Percentiles rank a stretch among this genome's conserved stretches.
Evolutionary conservation across 2,113 vertebrate genomes (phyloP).

Genomic region (Vulpes ferrilata): DNA sequence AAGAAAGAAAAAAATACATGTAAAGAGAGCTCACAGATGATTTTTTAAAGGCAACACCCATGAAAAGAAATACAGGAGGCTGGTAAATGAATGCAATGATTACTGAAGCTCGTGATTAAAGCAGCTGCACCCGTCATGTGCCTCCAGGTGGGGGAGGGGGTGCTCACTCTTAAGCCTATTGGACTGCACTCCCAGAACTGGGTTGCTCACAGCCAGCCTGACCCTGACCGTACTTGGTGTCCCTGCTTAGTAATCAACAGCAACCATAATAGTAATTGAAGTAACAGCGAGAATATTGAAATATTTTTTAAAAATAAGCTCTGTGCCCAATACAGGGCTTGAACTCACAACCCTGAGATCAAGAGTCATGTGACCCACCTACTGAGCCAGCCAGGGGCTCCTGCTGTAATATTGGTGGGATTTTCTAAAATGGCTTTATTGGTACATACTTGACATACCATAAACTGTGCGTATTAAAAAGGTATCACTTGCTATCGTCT

Average conservation of each 20-base stretch:
- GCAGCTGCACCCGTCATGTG: fast-evolving
- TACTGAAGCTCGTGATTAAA: background rate
- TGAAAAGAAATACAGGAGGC: background rate
- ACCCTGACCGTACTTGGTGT: background rate
- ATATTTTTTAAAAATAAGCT: background rate
- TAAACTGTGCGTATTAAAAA: background rate
- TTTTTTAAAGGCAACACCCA: background rate
- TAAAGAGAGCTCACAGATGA: background rate
- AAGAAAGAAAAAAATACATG: too few species aligned
- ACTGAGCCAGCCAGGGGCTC: background rate
- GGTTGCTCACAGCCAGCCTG: background rate
- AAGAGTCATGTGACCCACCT: fast-evolving
- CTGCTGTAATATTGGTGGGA: background rate
- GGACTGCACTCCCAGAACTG: background rate
- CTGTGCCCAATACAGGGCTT: background rate
- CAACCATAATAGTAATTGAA: background rate
- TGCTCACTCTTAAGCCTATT: background rate
- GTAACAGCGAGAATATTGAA: background rate
- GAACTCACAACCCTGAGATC: background rate
- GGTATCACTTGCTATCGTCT: background rate
- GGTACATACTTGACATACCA: background rate
- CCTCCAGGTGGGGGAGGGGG: background rate
- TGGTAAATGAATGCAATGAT: background rate
- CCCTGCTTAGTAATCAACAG: background rate
- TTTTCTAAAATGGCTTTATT: background rate